These are phyloP conservation scores for Notarius quadriscutis DNA, from an alignment of 2,113 vertebrate species.

Conservation along the genomic window DNA sequence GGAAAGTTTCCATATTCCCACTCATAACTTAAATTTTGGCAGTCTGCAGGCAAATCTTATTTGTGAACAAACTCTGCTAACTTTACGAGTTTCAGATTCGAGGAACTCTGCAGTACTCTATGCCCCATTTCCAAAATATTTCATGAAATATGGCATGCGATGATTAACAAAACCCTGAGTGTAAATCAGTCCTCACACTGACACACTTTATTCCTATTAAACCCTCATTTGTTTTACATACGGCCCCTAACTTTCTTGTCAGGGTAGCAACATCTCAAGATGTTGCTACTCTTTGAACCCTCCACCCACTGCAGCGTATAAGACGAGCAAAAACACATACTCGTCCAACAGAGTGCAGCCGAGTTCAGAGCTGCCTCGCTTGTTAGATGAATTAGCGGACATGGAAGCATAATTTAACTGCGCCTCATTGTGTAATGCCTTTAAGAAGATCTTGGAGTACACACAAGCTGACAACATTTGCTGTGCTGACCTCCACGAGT, in stretches of 20 bases:
- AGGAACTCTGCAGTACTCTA: neutral
- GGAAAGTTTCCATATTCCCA: neutral
- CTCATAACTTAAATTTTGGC: neutral
- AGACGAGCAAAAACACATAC: neutral
- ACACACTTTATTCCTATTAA: neutral
- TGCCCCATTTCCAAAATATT: neutral
- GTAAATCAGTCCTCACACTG: neutral
- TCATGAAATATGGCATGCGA: neutral
- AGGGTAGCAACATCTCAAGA: constrained; percentile 5
- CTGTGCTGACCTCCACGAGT: constrained; percentile 43
- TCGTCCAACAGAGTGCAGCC: constrained; percentile 40
- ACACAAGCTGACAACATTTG: constrained; percentile 30
- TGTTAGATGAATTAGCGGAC: constrained; percentile 32
- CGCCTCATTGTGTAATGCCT: constrained; percentile 3
- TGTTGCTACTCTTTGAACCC: constrained; percentile 13
- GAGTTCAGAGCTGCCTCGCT: constrained; percentile 39
- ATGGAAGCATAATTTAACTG: neutral
- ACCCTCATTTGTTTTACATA: neutral
- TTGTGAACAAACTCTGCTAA: neutral
- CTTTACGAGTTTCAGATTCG: neutral
- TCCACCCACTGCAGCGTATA: constrained; percentile 16
- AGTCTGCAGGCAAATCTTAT: neutral
- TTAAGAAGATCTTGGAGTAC: constrained; percentile 11
- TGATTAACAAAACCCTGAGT: neutral
- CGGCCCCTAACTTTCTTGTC: neutral